Conservation (phyloP, 2,797 vertebrate genomes). For the Pantherophis vulpinus region DNA sequence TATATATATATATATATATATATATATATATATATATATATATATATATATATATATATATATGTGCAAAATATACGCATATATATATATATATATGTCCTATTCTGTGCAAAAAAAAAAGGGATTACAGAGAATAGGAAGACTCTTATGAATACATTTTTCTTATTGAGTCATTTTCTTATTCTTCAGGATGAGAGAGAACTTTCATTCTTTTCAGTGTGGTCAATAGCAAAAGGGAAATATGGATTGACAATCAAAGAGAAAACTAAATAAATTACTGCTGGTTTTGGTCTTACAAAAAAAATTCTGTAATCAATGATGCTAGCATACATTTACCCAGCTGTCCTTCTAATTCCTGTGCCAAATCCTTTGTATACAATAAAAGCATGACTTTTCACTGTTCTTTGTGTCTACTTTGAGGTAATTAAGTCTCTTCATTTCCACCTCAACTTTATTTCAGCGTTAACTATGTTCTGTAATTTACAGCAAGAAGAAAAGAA, state of each 20-base stretch:
- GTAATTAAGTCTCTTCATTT: slow-evolving; percentile 47
- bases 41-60: neutral
- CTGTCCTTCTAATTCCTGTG: slow-evolving; percentile 39
- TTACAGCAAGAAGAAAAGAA: slow-evolving; percentile 38
- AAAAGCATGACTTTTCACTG: slow-evolving; percentile 24
- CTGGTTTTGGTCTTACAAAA: neutral
- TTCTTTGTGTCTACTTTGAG: slow-evolving; percentile 16
- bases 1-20: neutral
- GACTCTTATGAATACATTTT: neutral
- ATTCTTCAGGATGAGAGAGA: neutral
- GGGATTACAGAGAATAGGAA: neutral
- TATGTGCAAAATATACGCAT: no score
- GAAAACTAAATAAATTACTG: slow-evolving; percentile 2
- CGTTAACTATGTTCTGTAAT: slow-evolving; percentile 47
- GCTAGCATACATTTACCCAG: slow-evolving; percentile 34
- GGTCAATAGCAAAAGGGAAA: neutral
- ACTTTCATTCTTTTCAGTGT: neutral
- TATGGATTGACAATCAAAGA: neutral
- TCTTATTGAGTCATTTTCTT: neutral
- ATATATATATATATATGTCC: neutral
- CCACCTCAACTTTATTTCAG: slow-evolving; percentile 22
- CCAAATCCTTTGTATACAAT: slow-evolving; percentile 29
- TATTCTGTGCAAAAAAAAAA: neutral
- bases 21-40: no score
- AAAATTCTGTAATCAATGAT: slow-evolving; percentile 35